Conservation (phyloP, 2,113 vertebrate genomes). For the Tupaia chinensis region DNA sequence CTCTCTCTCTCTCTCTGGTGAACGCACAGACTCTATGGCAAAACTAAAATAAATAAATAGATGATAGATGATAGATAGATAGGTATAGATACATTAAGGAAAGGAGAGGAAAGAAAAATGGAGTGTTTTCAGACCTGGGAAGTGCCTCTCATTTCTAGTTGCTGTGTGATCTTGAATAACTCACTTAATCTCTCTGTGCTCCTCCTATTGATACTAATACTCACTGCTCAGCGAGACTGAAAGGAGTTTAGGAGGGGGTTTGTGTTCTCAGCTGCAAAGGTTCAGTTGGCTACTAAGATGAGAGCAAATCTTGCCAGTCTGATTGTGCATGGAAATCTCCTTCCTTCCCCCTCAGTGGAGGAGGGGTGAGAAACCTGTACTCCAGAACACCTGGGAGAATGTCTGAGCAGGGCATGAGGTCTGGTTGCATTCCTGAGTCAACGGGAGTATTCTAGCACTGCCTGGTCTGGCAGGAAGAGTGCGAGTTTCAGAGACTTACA, state of each 20-base stretch:
- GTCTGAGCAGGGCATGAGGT: rapidly evolving
- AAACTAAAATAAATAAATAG: no score
- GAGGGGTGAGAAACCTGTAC: rapidly evolving
- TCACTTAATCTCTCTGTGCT: constrained; percentile 26
- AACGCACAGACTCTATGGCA: no score
- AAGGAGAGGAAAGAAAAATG: no score
- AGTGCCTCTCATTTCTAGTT: rapidly evolving
- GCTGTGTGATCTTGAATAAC: constrained; percentile 3
- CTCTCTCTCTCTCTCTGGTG: no score
- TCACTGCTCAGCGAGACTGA: not conserved
- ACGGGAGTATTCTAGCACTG: not conserved
- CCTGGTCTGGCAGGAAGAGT: not conserved
- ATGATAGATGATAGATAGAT: no score
- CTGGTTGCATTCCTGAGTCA: not conserved
- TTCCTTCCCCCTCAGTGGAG: no score
- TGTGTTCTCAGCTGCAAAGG: not conserved
- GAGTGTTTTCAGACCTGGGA: not conserved
- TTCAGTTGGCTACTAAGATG: not conserved
- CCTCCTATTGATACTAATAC: no score
- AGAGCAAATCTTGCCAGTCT: not conserved
- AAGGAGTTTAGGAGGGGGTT: not conserved
- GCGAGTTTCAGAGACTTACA: not conserved
- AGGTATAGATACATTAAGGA: no score
- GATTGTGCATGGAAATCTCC: not conserved
- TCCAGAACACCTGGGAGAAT: not conserved